phyloP scores from a whole-genome alignment of 2,113 vertebrate genomes.

The Sterna hirundo region DNA sequence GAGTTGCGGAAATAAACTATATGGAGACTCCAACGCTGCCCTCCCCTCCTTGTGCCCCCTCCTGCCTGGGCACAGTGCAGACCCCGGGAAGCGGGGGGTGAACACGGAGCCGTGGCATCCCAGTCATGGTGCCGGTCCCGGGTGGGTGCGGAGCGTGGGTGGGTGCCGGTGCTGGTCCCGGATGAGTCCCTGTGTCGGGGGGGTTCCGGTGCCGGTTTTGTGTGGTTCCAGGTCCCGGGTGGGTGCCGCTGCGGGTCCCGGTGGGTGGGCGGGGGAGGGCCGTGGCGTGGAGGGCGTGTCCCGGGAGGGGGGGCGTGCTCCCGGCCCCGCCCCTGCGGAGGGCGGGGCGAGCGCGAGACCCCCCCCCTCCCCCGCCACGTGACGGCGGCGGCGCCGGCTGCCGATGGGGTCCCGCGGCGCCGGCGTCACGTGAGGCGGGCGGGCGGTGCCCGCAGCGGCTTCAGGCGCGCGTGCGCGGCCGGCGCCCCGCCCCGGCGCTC shows the following conservation, averaged over 20 bases:
- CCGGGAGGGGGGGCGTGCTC: neutral
- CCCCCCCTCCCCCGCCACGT: slow-evolving; percentile 4
- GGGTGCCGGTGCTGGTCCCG: no score
- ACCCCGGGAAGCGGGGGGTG: neutral
- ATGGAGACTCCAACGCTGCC: neutral
- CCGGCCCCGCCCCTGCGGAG: neutral
- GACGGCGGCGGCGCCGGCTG: neutral
- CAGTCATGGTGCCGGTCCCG: neutral
- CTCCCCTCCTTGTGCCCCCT: neutral
- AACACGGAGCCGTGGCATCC: neutral
- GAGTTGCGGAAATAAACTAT: slow-evolving; percentile 53
- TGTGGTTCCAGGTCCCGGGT: no score
- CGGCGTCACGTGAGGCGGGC: neutral
- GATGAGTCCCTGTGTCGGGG: no score
- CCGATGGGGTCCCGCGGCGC: no score
- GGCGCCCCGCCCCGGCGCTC: neutral
- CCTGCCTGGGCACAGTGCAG: fast-evolving
- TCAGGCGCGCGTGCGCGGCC: neutral
- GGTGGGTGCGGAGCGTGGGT: no score
- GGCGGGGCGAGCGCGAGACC: neutral
- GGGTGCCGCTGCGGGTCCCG: no score
- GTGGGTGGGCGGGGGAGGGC: no score
- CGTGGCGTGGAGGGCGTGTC: neutral
- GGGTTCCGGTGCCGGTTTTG: no score
- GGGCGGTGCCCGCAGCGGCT: neutral